Conservation (phyloP, 2,113 vertebrate genomes). For the Pomatostomus ruficeps region DNA sequence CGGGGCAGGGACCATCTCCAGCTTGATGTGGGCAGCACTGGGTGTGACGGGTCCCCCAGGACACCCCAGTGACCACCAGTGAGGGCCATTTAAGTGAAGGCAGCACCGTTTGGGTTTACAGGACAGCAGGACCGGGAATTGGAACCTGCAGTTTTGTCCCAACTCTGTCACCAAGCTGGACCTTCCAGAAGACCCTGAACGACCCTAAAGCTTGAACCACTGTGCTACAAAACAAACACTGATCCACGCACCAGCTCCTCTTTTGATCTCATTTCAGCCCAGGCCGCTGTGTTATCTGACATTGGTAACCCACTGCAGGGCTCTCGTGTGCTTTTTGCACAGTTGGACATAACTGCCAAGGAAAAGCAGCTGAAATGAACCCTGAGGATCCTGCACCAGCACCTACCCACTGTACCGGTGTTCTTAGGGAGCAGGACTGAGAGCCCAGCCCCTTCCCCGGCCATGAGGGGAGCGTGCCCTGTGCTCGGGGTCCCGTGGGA, state of each 20-base stretch:
- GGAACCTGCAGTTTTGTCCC: background rate
- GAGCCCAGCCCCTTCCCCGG: accelerated
- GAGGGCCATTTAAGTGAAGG: background rate
- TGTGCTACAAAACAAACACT: accelerated
- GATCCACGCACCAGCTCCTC: background rate
- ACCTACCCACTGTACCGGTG: accelerated
- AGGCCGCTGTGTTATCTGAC: accelerated
- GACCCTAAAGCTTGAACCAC: background rate
- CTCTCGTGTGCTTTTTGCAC: accelerated
- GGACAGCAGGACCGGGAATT: background rate
- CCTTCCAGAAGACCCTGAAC: background rate
- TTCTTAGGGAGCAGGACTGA: background rate
- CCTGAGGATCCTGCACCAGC: background rate
- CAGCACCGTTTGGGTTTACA: background rate
- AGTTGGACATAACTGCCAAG: background rate
- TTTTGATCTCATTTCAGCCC: background rate
- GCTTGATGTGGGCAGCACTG: background rate
- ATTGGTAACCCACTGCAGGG: background rate
- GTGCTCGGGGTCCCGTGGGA: background rate
- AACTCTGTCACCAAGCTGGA: background rate
- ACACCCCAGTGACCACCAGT: background rate
- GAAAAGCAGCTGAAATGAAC: background rate
- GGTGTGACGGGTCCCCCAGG: background rate
- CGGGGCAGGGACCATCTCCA: accelerated
- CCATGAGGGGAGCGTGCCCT: accelerated